Evolutionary conservation across 2,888 invertebrate species (phyloP).

Genomic region (Pollenia amentaria): DNA sequence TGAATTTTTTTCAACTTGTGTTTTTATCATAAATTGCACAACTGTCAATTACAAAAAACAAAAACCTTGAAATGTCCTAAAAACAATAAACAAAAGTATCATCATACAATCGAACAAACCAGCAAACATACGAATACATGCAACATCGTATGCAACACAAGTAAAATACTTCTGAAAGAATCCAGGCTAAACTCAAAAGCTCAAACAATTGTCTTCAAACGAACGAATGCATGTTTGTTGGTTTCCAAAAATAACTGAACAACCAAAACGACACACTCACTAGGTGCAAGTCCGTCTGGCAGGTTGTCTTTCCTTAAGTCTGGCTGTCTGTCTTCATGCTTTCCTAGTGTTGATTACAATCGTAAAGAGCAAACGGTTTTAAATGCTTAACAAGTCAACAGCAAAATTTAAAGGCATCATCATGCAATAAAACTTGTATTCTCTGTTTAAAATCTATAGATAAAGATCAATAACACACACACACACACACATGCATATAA

Average conservation of each 20-base stretch:
- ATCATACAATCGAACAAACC: conserved; percentile 13
- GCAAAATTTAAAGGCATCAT: conserved; percentile 67
- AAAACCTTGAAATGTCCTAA: conserved; percentile 73
- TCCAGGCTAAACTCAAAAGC: conserved; percentile 54
- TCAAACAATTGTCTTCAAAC: conserved; percentile 53
- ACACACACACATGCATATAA: conserved; percentile 1
- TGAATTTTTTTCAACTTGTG: conserved; percentile 10
- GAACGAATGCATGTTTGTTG: neutral
- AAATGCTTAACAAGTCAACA: conserved; percentile 71
- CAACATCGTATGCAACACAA: conserved; percentile 28
- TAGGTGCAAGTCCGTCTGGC: neutral
- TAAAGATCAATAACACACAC: conserved; percentile 68
- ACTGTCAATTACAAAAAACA: conserved; percentile 71
- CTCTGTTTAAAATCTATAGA: conserved; percentile 67
- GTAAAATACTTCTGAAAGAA: conserved; percentile 4
- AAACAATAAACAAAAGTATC: conserved; percentile 72
- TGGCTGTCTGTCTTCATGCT: neutral
- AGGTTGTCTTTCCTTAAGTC: conserved; percentile 7
- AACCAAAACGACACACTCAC: conserved; percentile 19
- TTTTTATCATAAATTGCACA: conserved; percentile 69
- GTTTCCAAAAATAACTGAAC: conserved; percentile 14
- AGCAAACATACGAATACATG: conserved; percentile 18
- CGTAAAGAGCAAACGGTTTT: conserved; percentile 70
- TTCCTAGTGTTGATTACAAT: conserved; percentile 68
- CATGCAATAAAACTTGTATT: conserved; percentile 71